Conservation (phyloP, 2,797 vertebrate genomes). For the Pempheris klunzingeri region DNA sequence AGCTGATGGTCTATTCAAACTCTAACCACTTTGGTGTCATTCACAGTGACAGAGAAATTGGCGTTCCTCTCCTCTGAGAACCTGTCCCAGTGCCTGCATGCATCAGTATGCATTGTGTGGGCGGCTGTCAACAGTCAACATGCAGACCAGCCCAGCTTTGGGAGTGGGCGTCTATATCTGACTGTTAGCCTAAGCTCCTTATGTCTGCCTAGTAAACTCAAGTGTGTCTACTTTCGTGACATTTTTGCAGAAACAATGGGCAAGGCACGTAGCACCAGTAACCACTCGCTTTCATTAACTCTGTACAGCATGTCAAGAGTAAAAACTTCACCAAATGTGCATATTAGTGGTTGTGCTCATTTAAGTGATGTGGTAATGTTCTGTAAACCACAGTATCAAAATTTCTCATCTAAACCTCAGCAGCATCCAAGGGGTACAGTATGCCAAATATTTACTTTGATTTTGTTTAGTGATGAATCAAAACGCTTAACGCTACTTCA, state of each 20-base stretch:
- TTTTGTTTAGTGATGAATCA: conserved; percentile 14
- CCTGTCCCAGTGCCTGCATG: conserved; percentile 24
- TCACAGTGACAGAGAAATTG: conserved; percentile 43
- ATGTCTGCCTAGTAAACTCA: conserved; percentile 34
- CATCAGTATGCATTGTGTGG: conserved; percentile 55
- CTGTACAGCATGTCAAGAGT: not conserved
- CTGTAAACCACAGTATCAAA: not conserved
- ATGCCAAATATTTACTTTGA: not conserved
- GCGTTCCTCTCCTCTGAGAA: conserved; percentile 30
- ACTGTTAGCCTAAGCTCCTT: conserved; percentile 53
- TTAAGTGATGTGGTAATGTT: not conserved
- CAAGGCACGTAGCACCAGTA: not conserved
- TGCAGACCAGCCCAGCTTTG: conserved; percentile 42
- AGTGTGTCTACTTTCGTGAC: conserved; percentile 32
- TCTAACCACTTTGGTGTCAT: conserved; percentile 30
- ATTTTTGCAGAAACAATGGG: conserved; percentile 22
- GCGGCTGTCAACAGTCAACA: conserved; percentile 51
- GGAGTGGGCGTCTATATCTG: conserved; percentile 32
- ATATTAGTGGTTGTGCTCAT: not conserved
- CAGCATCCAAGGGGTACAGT: not conserved
- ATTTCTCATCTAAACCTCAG: not conserved
- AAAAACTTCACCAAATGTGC: not conserved
- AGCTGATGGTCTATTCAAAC: conserved; percentile 17
- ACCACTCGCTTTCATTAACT: not conserved
- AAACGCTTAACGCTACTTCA: not conserved